Evolutionary conservation across 1,140 invertebrate genomes (phyloP).

Genomic region (Trissolcus basalis): DNA sequence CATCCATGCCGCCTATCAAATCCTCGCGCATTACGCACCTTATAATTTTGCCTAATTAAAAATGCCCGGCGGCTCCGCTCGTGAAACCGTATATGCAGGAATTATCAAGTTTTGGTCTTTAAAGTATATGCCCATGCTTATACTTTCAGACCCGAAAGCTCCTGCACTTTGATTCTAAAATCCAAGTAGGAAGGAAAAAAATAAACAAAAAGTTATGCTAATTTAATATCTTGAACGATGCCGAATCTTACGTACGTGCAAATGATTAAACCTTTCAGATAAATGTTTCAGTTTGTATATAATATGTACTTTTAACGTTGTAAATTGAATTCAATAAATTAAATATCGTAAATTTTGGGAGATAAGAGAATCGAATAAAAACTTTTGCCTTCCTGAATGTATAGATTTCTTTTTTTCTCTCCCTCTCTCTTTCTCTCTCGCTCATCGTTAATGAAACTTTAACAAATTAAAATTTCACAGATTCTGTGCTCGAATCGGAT

Average conservation of each 20-base stretch:
- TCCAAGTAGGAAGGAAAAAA: neutral
- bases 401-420: too few relatives aligned
- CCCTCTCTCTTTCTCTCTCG: too few relatives aligned
- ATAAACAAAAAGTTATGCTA: conserved; percentile 36
- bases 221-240: conserved; percentile 14
- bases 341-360: too few relatives aligned
- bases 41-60: conserved; percentile 70
- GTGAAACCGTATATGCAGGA: conserved; percentile 4
- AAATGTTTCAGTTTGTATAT: conserved; percentile 3
- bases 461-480: too few relatives aligned
- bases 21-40: conserved; percentile 67
- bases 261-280: conserved; percentile 2
- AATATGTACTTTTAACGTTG: neutral
- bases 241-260: neutral
- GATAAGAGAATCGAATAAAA: too few relatives aligned
- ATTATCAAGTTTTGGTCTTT: conserved; percentile 46
- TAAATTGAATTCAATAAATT: too few relatives aligned
- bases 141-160: conserved; percentile 23
- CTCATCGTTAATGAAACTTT: too few relatives aligned
- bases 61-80: conserved; percentile 48
- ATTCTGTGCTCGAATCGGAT: too few relatives aligned
- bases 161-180: conserved; percentile 27
- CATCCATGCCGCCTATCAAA: conserved; percentile 50
- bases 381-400: too few relatives aligned
- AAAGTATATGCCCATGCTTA: conserved; percentile 18